Base-by-base conservation (phyloP, 2,797 vertebrate species). In the Heterohyrax brucei region DNA sequence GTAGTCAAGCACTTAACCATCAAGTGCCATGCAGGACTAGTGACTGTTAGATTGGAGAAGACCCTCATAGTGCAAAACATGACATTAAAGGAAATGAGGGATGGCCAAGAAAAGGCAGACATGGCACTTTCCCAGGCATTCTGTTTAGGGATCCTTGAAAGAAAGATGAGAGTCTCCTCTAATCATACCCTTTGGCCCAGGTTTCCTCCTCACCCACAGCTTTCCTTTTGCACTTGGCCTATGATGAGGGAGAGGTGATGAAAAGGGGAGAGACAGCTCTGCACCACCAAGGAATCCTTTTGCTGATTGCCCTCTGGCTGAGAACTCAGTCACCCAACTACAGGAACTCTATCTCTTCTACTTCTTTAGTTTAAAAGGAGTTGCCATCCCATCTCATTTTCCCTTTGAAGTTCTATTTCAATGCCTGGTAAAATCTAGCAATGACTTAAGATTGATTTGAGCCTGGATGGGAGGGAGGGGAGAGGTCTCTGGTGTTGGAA, bases 401-500 rank as follows among this genome's bases (percentile, higher is more conserved):
- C 93, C 97, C 98, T 98, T 98, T 98, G 98, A 98, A 98, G 98
- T 98, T 98, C 94, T 98, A 95, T 98, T 98, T 98, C 98, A 88
- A 97, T 78, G 95, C 91, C 82, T 96, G 95, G 96, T 93, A 97
- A 97, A 95, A 53, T 97, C 89, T 95, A 97, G 97, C 10, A 18
- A 85, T 93, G 76, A 86, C 89, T 98, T 98, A 97, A 97, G 94
- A 95, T 87, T 98, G 96, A 96, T 93, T 96, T 33, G 46, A 96
- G 96, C 96, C 93, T 96, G 89, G 95, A 93, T 97, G 91, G 88
- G 95, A 97, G n/a, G 81, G 90, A 91, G 24, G 70, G 59, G 22
- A 95, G 96, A 96, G 84, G 85, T 81, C 93, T 64, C 64, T 92
- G 89, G 73, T 96, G 61, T 44, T 95, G 76, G 94, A 95, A 96